phyloP scores from a whole-genome alignment of 2,113 vertebrate species.

The Dasyprocta punctata region DNA sequence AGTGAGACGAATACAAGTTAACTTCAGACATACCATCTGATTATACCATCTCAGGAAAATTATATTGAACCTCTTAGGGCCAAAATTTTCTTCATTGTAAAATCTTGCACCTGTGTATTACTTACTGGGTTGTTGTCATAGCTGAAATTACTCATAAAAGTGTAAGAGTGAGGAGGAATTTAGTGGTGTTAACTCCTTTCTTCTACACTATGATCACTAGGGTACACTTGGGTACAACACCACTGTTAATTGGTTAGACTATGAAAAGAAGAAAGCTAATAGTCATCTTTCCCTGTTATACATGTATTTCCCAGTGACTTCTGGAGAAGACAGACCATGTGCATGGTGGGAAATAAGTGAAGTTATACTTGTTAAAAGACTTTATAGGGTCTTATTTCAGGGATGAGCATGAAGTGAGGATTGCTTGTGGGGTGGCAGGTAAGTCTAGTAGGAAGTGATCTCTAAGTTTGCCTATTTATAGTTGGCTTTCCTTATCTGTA shows the following conservation, averaged over 20 bases:
- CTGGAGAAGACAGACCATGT: not conserved
- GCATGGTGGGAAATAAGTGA: not conserved
- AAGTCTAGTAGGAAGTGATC: not conserved
- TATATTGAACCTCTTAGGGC: slow-evolving; percentile 4
- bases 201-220: not conserved
- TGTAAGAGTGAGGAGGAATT: not conserved
- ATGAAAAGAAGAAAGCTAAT: slow-evolving; percentile 40
- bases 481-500: not conserved
- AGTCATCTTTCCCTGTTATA: not conserved
- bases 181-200: not conserved
- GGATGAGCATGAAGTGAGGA: not conserved
- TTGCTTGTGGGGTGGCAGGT: not conserved
- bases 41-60: not conserved
- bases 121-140: slow-evolving; percentile 14
- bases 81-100: slow-evolving; percentile 19
- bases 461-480: slow-evolving; percentile 16
- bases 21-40: not conserved
- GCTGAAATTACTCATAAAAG: not conserved
- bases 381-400: not conserved
- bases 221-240: not conserved
- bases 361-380: not conserved
- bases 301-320: not conserved
- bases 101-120: slow-evolving; percentile 8
- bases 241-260: not conserved
- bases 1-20: not conserved